A percentile compares a stretch with the other conserved stretches of the same genome.
phyloP scores from a whole-genome alignment of 2,888 invertebrate genomes.

The Ceraclea dissimilis region DNA sequence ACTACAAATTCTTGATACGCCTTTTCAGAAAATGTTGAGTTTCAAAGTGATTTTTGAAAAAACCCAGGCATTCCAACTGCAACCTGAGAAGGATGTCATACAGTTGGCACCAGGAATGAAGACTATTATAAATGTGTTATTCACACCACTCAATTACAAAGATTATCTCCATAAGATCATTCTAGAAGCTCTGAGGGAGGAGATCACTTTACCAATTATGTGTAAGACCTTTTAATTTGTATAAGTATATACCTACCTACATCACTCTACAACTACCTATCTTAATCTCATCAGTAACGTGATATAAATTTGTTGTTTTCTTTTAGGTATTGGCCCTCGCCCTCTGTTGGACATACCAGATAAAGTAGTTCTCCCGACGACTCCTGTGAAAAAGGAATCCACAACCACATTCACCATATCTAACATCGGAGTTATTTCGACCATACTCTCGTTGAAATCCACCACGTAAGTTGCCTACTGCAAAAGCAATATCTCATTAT shows the following conservation, averaged over 20 bases:
- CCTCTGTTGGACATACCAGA: constrained; percentile 11
- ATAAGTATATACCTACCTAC: too few relatives aligned
- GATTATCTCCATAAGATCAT: constrained; percentile 13
- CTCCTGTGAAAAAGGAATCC: constrained; percentile 8
- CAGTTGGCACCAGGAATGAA: constrained; percentile 13
- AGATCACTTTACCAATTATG: constrained; percentile 8
- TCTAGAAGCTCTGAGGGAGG: constrained; percentile 6
- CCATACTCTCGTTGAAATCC: neutral
- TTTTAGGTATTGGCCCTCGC: constrained; percentile 14
- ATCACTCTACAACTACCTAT: too few relatives aligned
- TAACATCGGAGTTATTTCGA: constrained; percentile 6
- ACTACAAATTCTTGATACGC: too few relatives aligned
- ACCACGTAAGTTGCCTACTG: neutral
- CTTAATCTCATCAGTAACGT: too few relatives aligned
- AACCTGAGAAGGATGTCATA: constrained; percentile 8
- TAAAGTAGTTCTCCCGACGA: constrained; percentile 6
- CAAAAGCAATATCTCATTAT: too few relatives aligned
- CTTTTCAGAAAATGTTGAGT: constrained; percentile 6
- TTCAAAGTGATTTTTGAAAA: constrained; percentile 10
- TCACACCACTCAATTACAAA: constrained; percentile 2
- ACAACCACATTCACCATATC: neutral
- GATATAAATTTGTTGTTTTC: neutral
- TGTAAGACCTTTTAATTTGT: constrained; percentile 5
- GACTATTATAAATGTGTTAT: constrained; percentile 5
- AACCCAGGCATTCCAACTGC: constrained; percentile 1